Evolutionary conservation across 2,113 vertebrate genomes (phyloP).

Genomic region (Cyanistes caeruleus): DNA sequence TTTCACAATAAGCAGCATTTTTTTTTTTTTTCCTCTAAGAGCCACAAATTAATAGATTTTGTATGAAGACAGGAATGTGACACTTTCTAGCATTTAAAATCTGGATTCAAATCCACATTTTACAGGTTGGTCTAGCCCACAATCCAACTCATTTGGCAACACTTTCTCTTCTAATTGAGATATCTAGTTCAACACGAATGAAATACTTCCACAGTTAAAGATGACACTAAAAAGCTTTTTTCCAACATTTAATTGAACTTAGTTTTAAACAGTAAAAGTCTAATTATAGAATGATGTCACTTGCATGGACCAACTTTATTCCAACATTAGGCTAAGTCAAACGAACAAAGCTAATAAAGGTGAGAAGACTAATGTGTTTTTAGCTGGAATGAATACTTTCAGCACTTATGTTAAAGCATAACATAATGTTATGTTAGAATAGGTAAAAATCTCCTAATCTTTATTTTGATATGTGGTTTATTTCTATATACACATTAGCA

Average conservation of each 20-base stretch:
- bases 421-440: not conserved
- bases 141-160: not conserved
- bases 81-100: not conserved
- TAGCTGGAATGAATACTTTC: slow-evolving; percentile 32
- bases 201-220: slow-evolving; percentile 24
- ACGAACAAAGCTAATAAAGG: not conserved
- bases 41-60: not conserved
- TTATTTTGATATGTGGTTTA: not conserved
- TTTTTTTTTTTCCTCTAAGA: not conserved
- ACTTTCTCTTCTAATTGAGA: slow-evolving; percentile 14
- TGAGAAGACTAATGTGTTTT: not conserved
- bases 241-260: slow-evolving; percentile 22
- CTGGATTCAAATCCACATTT: not conserved
- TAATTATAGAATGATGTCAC: not conserved
- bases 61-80: not conserved
- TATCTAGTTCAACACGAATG: not conserved
- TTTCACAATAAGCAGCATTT: not conserved
- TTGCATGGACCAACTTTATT: not conserved
- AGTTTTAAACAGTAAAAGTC: slow-evolving; percentile 12
- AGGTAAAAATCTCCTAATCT: not conserved
- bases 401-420: not conserved
- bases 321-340: not conserved
- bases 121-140: not conserved
- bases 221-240: not conserved
- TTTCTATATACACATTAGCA: slow-evolving; percentile 1